Conservation (phyloP, 2,888 invertebrate species). For the Exephanes ischioxanthus region DNA sequence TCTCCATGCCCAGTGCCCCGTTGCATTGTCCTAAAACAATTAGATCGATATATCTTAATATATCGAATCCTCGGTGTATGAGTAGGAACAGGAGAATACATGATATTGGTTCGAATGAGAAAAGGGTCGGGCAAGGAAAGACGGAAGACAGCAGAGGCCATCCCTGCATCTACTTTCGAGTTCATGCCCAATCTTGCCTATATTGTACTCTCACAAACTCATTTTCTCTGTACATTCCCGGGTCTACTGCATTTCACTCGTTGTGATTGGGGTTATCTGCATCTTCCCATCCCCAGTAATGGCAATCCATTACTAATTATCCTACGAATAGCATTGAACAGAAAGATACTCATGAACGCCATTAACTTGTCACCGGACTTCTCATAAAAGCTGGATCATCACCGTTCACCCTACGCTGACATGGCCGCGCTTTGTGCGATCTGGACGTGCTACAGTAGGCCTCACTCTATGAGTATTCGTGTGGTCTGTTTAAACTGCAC, state of each 20-base stretch:
- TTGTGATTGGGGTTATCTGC: neutral
- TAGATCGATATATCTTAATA: conserved; percentile 63
- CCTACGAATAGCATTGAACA: neutral
- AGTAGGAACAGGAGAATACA: neutral
- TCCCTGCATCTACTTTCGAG: neutral
- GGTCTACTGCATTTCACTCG: neutral
- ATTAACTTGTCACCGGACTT: conserved; percentile 10
- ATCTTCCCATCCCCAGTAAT: neutral
- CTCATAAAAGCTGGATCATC: neutral
- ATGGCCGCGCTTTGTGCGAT: conserved; percentile 41
- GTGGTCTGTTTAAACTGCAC: conserved; percentile 21
- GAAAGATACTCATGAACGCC: neutral
- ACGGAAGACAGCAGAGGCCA: neutral
- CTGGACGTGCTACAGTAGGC: conserved; percentile 2
- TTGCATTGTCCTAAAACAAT: conserved; percentile 83
- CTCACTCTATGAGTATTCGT: conserved; percentile 21
- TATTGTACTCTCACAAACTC: neutral
- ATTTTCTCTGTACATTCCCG: neutral
- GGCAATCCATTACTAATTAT: neutral
- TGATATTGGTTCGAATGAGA: neutral
- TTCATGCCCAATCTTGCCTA: conserved; percentile 4
- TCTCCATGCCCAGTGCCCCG: conserved; percentile 82
- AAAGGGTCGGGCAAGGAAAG: neutral
- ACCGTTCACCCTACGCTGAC: conserved; percentile 1
- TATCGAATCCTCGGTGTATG: conserved; percentile 28